Conservation (phyloP, 2,797 vertebrate species). For the Bradypodion ventrale region DNA sequence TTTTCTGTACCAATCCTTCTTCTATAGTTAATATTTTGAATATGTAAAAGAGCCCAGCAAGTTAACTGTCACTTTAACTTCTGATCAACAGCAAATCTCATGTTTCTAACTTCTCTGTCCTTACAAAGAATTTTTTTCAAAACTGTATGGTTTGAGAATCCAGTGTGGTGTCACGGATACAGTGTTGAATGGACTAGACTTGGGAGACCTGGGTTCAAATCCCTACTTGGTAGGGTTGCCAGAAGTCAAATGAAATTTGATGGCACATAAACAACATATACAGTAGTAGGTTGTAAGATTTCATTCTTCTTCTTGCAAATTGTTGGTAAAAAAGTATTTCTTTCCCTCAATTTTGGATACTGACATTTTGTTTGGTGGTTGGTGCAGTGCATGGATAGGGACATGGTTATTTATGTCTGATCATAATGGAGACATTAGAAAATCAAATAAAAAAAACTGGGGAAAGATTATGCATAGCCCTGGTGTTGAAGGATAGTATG, state of each 20-base stretch:
- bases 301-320: too few species aligned
- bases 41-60: neutral
- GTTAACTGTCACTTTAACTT: neutral
- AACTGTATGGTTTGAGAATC: neutral
- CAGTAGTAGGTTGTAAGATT: too few species aligned
- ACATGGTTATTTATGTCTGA: neutral
- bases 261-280: too few species aligned
- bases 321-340: neutral
- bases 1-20: neutral
- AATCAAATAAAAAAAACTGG: neutral
- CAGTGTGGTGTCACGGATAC: too few species aligned
- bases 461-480: neutral
- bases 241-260: too few species aligned
- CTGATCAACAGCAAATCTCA: neutral
- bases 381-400: neutral
- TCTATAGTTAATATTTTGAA: neutral
- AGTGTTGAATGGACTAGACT: too few species aligned
- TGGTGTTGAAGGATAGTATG: neutral
- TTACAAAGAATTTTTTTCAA: neutral
- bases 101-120: neutral
- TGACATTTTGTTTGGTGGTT: neutral
- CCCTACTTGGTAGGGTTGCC: too few species aligned
- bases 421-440: neutral
- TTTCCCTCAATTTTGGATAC: neutral
- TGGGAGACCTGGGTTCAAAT: too few species aligned